These are phyloP conservation scores for Drosophila nigrodunni DNA, from an alignment of 1,140 invertebrate genomes.

Conservation along the genomic window DNA sequence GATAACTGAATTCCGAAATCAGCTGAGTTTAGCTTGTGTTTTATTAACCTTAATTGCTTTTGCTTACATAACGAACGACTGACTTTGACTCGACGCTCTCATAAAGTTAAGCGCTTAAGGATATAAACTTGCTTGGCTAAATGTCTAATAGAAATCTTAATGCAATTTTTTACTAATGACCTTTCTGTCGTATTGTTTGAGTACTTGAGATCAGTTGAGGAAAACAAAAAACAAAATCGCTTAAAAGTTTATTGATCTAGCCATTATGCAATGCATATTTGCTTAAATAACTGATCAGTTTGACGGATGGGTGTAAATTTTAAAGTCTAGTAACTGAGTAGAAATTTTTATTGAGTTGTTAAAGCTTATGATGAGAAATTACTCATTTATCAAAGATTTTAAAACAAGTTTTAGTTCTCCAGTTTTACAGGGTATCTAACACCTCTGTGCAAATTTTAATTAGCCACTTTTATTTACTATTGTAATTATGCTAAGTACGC, in stretches of 20 bases:
- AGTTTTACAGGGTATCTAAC: too few species aligned
- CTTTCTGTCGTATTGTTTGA: constrained; percentile 13
- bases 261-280: constrained; percentile 35
- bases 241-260: constrained; percentile 49
- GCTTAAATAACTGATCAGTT: constrained; percentile 13
- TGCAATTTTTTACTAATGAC: constrained; percentile 6
- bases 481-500: too few species aligned
- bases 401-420: too few species aligned
- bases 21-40: background rate
- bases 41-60: constrained; percentile 3
- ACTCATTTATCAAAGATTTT: too few species aligned
- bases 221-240: background rate
- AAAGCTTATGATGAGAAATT: too few species aligned
- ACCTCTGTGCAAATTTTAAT: too few species aligned
- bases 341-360: too few species aligned
- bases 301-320: too few species aligned
- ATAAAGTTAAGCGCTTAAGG: constrained; percentile 6
- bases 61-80: background rate
- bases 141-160: constrained; percentile 18
- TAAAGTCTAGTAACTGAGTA: too few species aligned
- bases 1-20: constrained; percentile 25
- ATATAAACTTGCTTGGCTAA: background rate
- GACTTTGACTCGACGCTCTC: background rate
- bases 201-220: constrained; percentile 13
- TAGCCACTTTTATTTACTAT: too few species aligned